phyloP scores from a whole-genome alignment of 2,113 vertebrate species.

The Pseudorectes ferrugineus region DNA sequence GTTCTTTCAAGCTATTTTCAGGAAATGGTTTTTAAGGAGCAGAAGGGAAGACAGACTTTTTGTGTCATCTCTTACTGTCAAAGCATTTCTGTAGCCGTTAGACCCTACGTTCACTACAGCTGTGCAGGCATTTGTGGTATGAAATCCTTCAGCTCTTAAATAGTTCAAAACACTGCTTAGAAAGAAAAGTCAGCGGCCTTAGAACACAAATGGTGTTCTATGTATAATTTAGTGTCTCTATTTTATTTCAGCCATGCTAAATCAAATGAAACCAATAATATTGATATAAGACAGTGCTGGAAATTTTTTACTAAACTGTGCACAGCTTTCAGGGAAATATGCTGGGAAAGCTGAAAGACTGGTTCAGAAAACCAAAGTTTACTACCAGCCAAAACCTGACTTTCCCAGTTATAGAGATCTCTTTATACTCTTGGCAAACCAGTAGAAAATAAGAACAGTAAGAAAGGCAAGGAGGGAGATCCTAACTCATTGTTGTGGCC shows the following conservation, averaged over 20 bases:
- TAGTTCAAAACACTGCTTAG: background rate
- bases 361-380: background rate
- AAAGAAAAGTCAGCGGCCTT: background rate
- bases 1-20: background rate
- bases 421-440: background rate
- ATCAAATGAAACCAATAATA: background rate
- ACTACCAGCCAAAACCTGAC: background rate
- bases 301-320: background rate
- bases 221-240: background rate
- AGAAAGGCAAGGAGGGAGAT: background rate
- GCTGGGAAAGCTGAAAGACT: background rate
- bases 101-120: accelerated
- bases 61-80: background rate
- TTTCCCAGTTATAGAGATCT: background rate
- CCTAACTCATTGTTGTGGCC: background rate
- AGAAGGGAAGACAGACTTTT: background rate
- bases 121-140: background rate
- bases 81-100: background rate
- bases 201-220: background rate
- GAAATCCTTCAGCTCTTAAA: background rate
- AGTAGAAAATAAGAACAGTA: background rate
- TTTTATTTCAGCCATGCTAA: background rate
- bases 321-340: background rate
- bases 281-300: background rate
- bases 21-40: background rate